Evolutionary conservation across 2,113 vertebrate species (phyloP).

Genomic region (Regulus satrapa): DNA sequence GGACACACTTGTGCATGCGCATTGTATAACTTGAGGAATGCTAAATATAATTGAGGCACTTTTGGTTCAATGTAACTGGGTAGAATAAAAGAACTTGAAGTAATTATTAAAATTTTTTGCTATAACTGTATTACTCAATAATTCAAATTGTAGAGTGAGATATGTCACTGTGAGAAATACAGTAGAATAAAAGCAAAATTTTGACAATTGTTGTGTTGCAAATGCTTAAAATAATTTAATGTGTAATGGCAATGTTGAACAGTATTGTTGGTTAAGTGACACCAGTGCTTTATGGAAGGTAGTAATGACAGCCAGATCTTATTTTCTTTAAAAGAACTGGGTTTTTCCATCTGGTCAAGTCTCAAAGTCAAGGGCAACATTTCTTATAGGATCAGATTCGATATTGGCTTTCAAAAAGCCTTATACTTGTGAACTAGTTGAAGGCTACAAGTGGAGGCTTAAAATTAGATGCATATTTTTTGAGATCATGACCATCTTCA

Average conservation of each 20-base stretch:
- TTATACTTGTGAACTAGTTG: neutral
- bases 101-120: neutral
- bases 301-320: neutral
- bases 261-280: neutral
- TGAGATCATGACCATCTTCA: neutral
- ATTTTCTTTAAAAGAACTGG: neutral
- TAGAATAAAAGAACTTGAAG: neutral
- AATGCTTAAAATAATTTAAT: neutral
- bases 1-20: neutral
- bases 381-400: neutral
- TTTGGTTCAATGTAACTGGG: too few relatives aligned
- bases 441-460: neutral
- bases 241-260: neutral
- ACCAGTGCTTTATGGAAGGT: neutral
- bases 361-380: neutral
- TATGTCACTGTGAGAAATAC: neutral
- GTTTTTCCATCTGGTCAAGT: neutral
- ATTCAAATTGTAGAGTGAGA: neutral
- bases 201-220: neutral
- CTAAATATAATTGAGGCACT: neutral
- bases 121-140: neutral
- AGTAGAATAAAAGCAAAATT: neutral
- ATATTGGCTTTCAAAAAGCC: neutral
- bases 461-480: neutral
- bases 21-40: neutral